Percentiles rank a stretch among this genome's conserved stretches.
These are phyloP conservation scores for Tipula vernalis DNA, from an alignment of 2,888 invertebrate species.

Conservation along the genomic window DNA sequence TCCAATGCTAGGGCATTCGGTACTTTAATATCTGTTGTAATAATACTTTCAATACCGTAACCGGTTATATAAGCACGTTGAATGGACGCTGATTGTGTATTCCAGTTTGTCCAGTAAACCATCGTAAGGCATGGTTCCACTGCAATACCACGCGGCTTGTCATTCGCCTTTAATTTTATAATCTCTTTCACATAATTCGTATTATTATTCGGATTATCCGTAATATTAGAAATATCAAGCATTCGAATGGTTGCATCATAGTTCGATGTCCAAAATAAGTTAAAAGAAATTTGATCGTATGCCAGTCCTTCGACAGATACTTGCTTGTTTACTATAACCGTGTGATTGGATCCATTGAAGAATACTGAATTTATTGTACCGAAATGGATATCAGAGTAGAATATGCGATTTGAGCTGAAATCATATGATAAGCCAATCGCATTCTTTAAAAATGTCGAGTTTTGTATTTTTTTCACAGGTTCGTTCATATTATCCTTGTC, in stretches of 20 bases:
- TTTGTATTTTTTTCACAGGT: slow-evolving; percentile 60
- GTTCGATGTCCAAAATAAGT: slow-evolving; percentile 79
- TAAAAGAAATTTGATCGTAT: slow-evolving; percentile 52
- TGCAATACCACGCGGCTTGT: slow-evolving; percentile 75
- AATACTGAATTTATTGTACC: slow-evolving; percentile 70
- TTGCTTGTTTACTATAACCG: slow-evolving; percentile 55
- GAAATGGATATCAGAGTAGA: slow-evolving; percentile 81
- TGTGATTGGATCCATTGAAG: slow-evolving; percentile 67
- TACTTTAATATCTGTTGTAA: slow-evolving; percentile 69
- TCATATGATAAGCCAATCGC: slow-evolving; percentile 77
- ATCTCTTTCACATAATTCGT: slow-evolving; percentile 42
- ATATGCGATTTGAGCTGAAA: slow-evolving; percentile 52
- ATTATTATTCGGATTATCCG: slow-evolving; percentile 25
- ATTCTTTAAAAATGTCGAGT: slow-evolving; percentile 63
- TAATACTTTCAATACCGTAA: slow-evolving; percentile 52
- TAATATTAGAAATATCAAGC: slow-evolving; percentile 23
- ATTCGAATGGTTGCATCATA: slow-evolving; percentile 56
- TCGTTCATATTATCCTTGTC: slow-evolving; percentile 62
- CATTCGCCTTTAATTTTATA: slow-evolving; percentile 50
- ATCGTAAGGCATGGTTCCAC: slow-evolving; percentile 64
- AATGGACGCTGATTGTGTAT: slow-evolving; percentile 63
- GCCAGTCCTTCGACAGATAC: slow-evolving; percentile 82
- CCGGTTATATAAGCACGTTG: slow-evolving; percentile 63
- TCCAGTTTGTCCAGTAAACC: slow-evolving; percentile 86
- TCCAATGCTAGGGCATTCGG: slow-evolving; percentile 75